phyloP scores from a whole-genome alignment of 2,797 vertebrate genomes.

The Phalloptychus januarius region DNA sequence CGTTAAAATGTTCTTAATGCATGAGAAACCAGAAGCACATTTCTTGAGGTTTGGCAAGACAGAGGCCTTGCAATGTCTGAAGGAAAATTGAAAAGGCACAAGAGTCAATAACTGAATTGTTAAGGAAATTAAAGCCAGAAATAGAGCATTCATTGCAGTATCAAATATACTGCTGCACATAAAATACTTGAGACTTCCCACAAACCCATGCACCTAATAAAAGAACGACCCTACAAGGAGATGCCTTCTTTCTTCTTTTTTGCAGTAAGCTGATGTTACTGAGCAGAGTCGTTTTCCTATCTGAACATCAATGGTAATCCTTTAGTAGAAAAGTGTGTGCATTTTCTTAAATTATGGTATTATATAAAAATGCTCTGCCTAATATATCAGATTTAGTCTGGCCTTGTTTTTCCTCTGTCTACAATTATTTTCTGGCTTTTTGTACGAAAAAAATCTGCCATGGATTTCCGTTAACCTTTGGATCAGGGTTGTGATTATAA shows the following conservation, averaged over 20 bases:
- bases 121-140: constrained; percentile 29
- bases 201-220: constrained; percentile 1
- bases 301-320: constrained; percentile 9
- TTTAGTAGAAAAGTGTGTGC: constrained; percentile 1
- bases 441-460: constrained; percentile 56
- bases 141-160: constrained; percentile 21
- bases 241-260: background rate
- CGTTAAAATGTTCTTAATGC: constrained; percentile 44
- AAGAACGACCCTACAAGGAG: background rate
- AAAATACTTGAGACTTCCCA: constrained; percentile 23
- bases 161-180: constrained; percentile 12
- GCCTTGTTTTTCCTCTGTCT: constrained; percentile 64
- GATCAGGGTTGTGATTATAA: constrained; percentile 65
- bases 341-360: background rate
- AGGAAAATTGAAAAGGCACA: constrained; percentile 25
- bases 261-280: constrained; percentile 14
- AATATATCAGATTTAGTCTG: constrained; percentile 56
- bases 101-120: constrained; percentile 5
- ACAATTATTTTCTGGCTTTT: constrained; percentile 63
- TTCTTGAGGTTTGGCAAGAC: constrained; percentile 49
- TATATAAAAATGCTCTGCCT: constrained; percentile 24
- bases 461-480: constrained; percentile 63
- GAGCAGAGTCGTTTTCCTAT: constrained; percentile 26
- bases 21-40: constrained; percentile 54
- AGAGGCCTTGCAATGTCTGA: constrained; percentile 33